phyloP scores from a whole-genome alignment of 2,113 vertebrate genomes.

The Fregetta grallaria region DNA sequence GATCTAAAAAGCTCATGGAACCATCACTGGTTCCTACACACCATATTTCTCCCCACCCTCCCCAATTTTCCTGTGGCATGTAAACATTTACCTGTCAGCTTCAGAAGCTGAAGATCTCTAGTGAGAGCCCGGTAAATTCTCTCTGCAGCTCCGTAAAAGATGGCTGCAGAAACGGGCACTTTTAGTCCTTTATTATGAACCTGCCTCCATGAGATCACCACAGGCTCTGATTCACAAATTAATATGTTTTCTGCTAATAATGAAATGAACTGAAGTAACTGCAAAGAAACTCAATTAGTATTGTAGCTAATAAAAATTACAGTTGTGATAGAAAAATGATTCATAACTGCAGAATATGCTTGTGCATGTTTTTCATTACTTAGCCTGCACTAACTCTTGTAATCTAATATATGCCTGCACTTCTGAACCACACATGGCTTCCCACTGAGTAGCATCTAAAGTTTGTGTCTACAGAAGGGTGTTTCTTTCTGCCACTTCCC shows the following conservation, averaged over 20 bases:
- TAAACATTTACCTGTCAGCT: neutral
- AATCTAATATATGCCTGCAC: neutral
- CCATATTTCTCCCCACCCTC: neutral
- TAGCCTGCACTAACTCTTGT: constrained; percentile 1
- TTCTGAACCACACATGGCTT: neutral
- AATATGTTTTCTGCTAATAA: constrained; percentile 48
- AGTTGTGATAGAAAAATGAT: constrained; percentile 34
- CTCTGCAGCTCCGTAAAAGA: neutral
- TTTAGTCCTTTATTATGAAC: neutral
- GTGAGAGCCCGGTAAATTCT: neutral
- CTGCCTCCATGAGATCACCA: neutral
- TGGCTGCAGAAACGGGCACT: neutral
- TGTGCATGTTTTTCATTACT: constrained; percentile 51
- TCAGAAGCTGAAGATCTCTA: neutral
- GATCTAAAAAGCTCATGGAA: neutral
- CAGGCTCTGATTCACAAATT: constrained; percentile 31
- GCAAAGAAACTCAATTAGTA: constrained; percentile 53
- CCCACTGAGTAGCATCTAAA: neutral
- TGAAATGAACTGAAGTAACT: constrained; percentile 40
- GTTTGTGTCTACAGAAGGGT: neutral
- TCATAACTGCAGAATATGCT: constrained; percentile 40
- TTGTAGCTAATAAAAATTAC: constrained; percentile 43
- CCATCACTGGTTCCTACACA: neutral
- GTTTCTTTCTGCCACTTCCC: neutral
- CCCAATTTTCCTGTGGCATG: neutral